phyloP scores from a whole-genome alignment of 53 echinoderm and acorn worm species.

The Antedon mediterranea region DNA sequence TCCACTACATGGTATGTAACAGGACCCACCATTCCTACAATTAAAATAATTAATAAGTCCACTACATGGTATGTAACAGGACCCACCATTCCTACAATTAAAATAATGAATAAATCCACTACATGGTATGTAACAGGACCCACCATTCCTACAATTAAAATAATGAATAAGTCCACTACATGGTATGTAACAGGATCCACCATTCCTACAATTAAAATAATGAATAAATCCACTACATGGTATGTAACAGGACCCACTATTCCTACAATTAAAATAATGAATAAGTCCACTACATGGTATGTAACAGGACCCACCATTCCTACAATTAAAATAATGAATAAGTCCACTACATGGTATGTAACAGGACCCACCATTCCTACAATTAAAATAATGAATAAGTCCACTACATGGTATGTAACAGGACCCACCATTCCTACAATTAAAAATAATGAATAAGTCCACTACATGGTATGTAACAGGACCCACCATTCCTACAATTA shows the following conservation, averaged over 20 bases:
- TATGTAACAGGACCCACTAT: slow-evolving; percentile 33
- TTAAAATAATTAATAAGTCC: slow-evolving; percentile 18
- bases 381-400: background rate
- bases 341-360: slow-evolving; percentile 43
- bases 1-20: slow-evolving; percentile 45
- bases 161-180: slow-evolving; percentile 40
- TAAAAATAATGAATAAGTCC: slow-evolving; percentile 19
- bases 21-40: slow-evolving; percentile 29
- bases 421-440: slow-evolving; percentile 23
- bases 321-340: slow-evolving; percentile 2
- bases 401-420: slow-evolving; percentile 52
- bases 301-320: slow-evolving; percentile 41
- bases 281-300: slow-evolving; percentile 39
- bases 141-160: slow-evolving; percentile 17
- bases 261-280: slow-evolving; percentile 12
- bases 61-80: slow-evolving; percentile 42
- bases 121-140: slow-evolving; percentile 44
- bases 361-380: slow-evolving; percentile 36
- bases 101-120: slow-evolving; percentile 17
- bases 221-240: slow-evolving; percentile 42
- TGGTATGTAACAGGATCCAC: slow-evolving; percentile 32
- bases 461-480: slow-evolving; percentile 42
- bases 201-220: slow-evolving; percentile 14
- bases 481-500: slow-evolving; percentile 21
- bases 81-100: slow-evolving; percentile 21